Evolutionary conservation across 2,113 vertebrate genomes (phyloP).

Genomic region (Nothoprocta pentlandii): DNA sequence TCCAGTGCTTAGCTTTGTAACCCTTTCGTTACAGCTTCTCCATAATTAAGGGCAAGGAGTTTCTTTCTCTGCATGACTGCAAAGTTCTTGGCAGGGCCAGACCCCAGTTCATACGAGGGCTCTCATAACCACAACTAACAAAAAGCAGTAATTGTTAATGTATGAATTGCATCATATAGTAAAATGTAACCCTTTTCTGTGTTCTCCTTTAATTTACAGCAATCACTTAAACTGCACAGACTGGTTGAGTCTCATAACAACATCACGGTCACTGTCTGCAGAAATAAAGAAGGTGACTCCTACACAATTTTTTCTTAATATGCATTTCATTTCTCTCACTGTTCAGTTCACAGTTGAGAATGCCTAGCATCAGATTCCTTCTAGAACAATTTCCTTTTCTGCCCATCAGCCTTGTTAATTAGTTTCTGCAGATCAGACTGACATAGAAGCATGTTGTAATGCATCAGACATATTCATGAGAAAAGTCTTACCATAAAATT

Average conservation of each 20-base stretch:
- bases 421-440: neutral
- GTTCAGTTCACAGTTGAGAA: neutral
- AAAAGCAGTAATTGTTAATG: neutral
- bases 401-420: neutral
- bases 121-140: neutral
- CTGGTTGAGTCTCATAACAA: slow-evolving; percentile 84
- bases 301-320: neutral
- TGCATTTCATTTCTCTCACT: neutral
- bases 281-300: slow-evolving; percentile 78
- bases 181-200: slow-evolving; percentile 26
- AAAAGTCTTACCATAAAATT: neutral
- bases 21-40: neutral
- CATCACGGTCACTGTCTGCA: slow-evolving; percentile 77
- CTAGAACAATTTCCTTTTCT: neutral
- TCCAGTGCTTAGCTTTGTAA: slow-evolving; percentile 11
- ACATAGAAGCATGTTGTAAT: neutral
- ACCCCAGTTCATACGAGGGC: neutral
- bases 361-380: neutral
- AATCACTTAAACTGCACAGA: slow-evolving; percentile 83
- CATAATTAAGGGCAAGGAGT: neutral
- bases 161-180: neutral
- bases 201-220: slow-evolving; percentile 76
- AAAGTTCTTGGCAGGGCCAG: neutral
- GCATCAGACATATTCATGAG: neutral
- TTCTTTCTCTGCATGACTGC: neutral